phyloP scores from a whole-genome alignment of 2,888 invertebrate species.

The Perizoma affinitatum region DNA sequence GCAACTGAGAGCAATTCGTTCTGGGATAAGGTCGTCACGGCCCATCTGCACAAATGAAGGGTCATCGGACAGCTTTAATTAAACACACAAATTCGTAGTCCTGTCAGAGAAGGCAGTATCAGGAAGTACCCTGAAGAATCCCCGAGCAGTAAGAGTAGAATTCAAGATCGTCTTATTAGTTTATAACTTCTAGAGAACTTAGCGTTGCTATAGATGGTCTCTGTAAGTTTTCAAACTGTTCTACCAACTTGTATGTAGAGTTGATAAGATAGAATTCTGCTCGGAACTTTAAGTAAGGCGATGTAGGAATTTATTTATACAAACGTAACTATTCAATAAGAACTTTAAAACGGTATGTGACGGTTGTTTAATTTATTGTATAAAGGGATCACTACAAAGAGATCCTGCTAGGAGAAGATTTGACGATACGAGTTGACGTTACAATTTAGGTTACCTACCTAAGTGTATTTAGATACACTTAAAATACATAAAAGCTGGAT shows the following conservation, averaged over 20 bases:
- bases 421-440: too few species aligned
- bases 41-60: slow-evolving; percentile 78
- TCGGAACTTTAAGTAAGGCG: slow-evolving; percentile 4
- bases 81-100: slow-evolving; percentile 71
- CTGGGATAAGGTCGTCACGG: slow-evolving; percentile 70
- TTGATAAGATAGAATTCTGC: slow-evolving; percentile 9
- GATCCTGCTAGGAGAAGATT: slow-evolving; percentile 1
- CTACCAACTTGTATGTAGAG: slow-evolving; percentile 15
- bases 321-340: slow-evolving; percentile 17
- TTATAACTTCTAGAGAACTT: slow-evolving; percentile 29
- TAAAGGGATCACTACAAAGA: slow-evolving; percentile 25
- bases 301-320: slow-evolving; percentile 15
- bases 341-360: slow-evolving; percentile 9
- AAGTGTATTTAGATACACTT: slow-evolving; percentile 35
- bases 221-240: slow-evolving; percentile 4
- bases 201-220: slow-evolving; percentile 14
- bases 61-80: slow-evolving; percentile 76
- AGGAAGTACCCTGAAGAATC: slow-evolving; percentile 40
- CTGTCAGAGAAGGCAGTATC: slow-evolving; percentile 44
- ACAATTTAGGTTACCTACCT: slow-evolving; percentile 24
- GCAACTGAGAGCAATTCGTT: slow-evolving; percentile 67
- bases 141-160: slow-evolving; percentile 39
- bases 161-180: slow-evolving; percentile 42
- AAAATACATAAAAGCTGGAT: slow-evolving; percentile 41
- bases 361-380: slow-evolving; percentile 21